Evolutionary conservation across 2,888 invertebrate species (phyloP).

Genomic region (Onchidella celtica): DNA sequence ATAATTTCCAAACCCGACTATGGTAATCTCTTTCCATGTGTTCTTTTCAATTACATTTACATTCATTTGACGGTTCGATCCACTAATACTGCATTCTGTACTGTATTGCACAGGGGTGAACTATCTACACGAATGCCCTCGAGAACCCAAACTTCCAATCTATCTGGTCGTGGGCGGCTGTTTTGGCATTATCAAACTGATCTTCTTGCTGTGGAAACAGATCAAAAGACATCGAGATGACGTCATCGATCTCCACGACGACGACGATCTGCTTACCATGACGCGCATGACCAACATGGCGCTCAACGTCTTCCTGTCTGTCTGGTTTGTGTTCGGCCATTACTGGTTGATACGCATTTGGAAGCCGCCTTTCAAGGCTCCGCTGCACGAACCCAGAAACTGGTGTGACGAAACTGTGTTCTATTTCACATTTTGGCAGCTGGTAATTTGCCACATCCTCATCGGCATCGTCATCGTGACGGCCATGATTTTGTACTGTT

Average conservation of each 20-base stretch:
- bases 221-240: constrained; percentile 82
- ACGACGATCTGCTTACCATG: constrained; percentile 81
- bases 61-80: too few relatives aligned
- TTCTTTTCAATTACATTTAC: too few relatives aligned
- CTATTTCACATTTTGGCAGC: constrained; percentile 88
- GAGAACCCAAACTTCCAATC: constrained; percentile 88
- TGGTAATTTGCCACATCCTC: constrained; percentile 86
- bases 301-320: constrained; percentile 86
- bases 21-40: too few relatives aligned
- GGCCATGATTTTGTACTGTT: constrained; percentile 59
- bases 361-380: constrained; percentile 88
- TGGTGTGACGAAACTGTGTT: constrained; percentile 91
- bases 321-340: constrained; percentile 90
- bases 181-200: constrained; percentile 85
- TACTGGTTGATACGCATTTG: constrained; percentile 89
- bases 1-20: too few relatives aligned
- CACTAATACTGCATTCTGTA: too few relatives aligned
- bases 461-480: constrained; percentile 75
- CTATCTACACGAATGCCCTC: constrained; percentile 89
- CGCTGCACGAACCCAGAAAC: constrained; percentile 87
- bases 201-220: constrained; percentile 85
- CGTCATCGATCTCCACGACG: constrained; percentile 69
- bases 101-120: constrained; percentile 87
- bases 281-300: constrained; percentile 85
- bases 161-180: constrained; percentile 92